Evolutionary conservation across 1,140 invertebrate species (phyloP).

Genomic region (Frieseomelitta varia): DNA sequence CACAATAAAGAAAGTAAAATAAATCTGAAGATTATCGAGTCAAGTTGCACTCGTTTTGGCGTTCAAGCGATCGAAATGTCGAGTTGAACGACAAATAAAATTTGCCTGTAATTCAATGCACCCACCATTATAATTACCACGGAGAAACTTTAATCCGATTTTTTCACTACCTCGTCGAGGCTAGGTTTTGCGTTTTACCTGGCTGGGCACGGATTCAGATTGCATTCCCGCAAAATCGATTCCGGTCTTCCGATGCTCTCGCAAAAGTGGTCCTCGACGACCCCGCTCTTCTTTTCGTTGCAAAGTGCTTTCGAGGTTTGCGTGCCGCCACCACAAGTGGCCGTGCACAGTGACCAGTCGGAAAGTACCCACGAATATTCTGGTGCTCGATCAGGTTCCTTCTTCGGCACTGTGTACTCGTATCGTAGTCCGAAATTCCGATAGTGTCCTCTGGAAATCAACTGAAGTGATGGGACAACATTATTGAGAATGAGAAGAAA

Average conservation of each 20-base stretch:
- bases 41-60: not conserved
- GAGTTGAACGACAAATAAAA: not conserved
- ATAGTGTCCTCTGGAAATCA: slow-evolving; percentile 89
- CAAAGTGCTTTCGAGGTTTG: slow-evolving; percentile 86
- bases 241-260: slow-evolving; percentile 84
- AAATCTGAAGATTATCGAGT: not conserved
- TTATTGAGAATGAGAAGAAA: slow-evolving; percentile 45
- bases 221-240: slow-evolving; percentile 85
- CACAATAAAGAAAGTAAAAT: not conserved
- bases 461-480: slow-evolving; percentile 82
- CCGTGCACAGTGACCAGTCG: slow-evolving; percentile 91
- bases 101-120: not conserved
- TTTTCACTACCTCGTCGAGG: not conserved
- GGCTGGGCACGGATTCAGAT: slow-evolving; percentile 87
- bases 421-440: slow-evolving; percentile 91
- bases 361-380: slow-evolving; percentile 88
- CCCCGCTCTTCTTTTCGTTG: slow-evolving; percentile 84
- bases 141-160: not conserved
- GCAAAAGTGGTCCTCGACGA: slow-evolving; percentile 87
- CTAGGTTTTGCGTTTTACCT: slow-evolving; percentile 79
- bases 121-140: not conserved
- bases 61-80: not conserved
- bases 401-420: slow-evolving; percentile 91
- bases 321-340: slow-evolving; percentile 89
- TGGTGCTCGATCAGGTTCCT: slow-evolving; percentile 84